These are phyloP conservation scores for Heliconius hortense DNA, from an alignment of 2,888 invertebrate species.

Conservation along the genomic window DNA sequence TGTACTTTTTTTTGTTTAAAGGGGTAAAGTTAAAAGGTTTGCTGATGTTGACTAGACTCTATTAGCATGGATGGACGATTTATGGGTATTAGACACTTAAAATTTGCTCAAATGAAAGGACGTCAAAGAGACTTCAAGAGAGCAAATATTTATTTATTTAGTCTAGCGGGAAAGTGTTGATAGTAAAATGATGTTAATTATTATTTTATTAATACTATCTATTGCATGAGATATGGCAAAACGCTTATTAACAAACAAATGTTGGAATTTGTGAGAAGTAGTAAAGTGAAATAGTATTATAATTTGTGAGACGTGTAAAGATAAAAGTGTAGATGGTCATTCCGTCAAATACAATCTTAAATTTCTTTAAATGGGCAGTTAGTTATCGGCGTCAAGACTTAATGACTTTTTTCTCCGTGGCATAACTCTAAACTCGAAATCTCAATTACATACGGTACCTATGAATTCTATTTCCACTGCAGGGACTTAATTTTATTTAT, in stretches of 20 bases:
- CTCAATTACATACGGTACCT: too few relatives aligned
- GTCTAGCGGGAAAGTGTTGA: neutral
- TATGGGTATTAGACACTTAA: slow-evolving; percentile 21
- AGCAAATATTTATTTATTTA: neutral
- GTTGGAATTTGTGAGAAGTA: too few relatives aligned
- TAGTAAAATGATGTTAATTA: neutral
- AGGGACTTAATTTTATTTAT: neutral
- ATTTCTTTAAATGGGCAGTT: neutral
- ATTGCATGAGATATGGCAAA: too few relatives aligned
- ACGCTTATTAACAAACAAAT: too few relatives aligned
- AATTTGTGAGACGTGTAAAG: neutral
- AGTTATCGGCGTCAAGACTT: neutral
- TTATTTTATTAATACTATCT: neutral
- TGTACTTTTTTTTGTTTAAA: slow-evolving; percentile 64
- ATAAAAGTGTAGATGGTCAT: too few relatives aligned
- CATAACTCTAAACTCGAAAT: too few relatives aligned
- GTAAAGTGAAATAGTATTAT: neutral
- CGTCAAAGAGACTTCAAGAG: neutral
- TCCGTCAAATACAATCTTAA: too few relatives aligned
- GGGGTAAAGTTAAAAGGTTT: slow-evolving; percentile 55
- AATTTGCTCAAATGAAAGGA: neutral
- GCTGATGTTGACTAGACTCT: slow-evolving; percentile 29
- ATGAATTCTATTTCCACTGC: neutral
- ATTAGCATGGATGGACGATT: slow-evolving; percentile 23
- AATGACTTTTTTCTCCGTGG: too few relatives aligned